Base-by-base conservation (phyloP, 2,113 vertebrate genomes). In the Cettia cetti region DNA sequence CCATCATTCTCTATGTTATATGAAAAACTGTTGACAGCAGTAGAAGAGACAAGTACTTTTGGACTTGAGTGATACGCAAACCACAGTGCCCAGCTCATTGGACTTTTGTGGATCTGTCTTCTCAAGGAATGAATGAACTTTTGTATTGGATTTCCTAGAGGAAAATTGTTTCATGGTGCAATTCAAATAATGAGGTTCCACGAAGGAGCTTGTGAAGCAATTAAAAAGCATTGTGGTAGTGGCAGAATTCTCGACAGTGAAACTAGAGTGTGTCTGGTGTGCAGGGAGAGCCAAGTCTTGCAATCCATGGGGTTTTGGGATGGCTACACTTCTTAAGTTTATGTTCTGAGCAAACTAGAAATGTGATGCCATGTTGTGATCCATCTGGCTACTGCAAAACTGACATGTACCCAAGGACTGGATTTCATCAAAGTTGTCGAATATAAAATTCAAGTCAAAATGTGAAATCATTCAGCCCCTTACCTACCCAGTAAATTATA, bases 1-100 rank as follows among this genome's bases (percentile, higher is more conserved):
- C 99, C 99, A 13, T 99, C 99, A 72, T 99, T 99, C 98, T 99
- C 99, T 95, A 99, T 99, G 99, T 97, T 99, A 47, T 99, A 99
- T 50, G 99, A 99, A 98, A 99, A 99, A 97, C 97, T 99, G 98
- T 97, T 99, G 94, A 99, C 99, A 23, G 99, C 99, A 24, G 99
- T 99, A 20, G 99, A 99, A 97, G 99, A 99, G 92, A 99, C 99
- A 10, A 99, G 99, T 98, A 99, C 99, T 31, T 99, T 99, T 82
- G 99, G 99, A 97, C 98, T 99, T 88, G 99, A 99, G 97, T 99
- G 96, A 98, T 83, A 95, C 66, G 69, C 89, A 92, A 95, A 96
- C 90, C 95, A 69, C 71, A 90, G 79, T 92, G 92, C 89, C 92
- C 92, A 71, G 80, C 92, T 92, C 90, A 61, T 84, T 86, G 96